Conservation (phyloP, 2,888 invertebrate species). For the Zygaena filipendulae region DNA sequence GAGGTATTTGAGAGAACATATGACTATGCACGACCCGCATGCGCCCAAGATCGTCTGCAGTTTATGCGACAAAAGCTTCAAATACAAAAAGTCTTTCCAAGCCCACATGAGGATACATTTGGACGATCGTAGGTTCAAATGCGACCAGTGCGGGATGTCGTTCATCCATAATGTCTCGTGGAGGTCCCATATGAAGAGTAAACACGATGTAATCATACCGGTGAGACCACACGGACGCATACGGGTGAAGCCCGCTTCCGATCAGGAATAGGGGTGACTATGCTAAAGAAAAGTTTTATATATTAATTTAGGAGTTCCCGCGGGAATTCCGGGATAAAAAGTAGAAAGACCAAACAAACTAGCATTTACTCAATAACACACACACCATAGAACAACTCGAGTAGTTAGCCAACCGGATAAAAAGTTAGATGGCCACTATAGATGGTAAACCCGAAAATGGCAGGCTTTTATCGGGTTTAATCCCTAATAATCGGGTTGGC, state of each 20-base stretch:
- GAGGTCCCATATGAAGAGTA: slow-evolving; percentile 41
- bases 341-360: slow-evolving; percentile 1
- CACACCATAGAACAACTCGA: no score
- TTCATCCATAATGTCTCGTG: slow-evolving; percentile 37
- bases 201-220: slow-evolving; percentile 22
- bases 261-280: no score
- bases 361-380: background rate
- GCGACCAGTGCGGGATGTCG: slow-evolving; percentile 20
- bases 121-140: slow-evolving; percentile 17
- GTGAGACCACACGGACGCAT: slow-evolving; percentile 8
- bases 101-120: slow-evolving; percentile 34
- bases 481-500: no score
- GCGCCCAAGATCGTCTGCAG: slow-evolving; percentile 32
- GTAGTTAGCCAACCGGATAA: no score
- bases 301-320: no score
- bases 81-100: slow-evolving; percentile 32
- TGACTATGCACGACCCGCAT: slow-evolving; percentile 35
- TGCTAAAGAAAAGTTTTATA: slow-evolving; percentile 1
- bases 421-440: no score
- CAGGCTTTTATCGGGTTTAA: no score
- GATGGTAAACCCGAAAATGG: no score
- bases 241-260: slow-evolving; percentile 17
- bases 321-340: no score
- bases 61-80: slow-evolving; percentile 30
- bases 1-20: slow-evolving; percentile 29